Percentiles rank a stretch among this genome's conserved stretches.
phyloP scores from a whole-genome alignment of 2,797 vertebrate species.

The Macropodus opercularis region DNA sequence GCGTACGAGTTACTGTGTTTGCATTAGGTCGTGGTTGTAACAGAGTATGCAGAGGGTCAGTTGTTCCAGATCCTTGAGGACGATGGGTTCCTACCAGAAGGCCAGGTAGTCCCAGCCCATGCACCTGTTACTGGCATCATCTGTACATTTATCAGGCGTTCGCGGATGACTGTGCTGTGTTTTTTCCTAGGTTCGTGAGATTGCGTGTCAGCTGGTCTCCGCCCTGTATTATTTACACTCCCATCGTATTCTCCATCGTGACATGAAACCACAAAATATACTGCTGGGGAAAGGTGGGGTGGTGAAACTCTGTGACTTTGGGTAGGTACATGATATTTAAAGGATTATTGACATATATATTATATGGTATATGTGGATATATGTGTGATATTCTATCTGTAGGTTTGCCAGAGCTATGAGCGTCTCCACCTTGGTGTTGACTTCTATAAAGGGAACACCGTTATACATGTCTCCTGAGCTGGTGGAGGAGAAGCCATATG shows the following conservation, averaged over 20 bases:
- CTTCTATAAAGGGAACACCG: constrained; percentile 97
- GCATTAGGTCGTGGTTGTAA: constrained; percentile 93
- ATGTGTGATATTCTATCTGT: constrained; percentile 3
- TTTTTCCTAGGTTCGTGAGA: constrained; percentile 84
- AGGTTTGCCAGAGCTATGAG: constrained; percentile 98
- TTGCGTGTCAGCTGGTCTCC: constrained; percentile 94
- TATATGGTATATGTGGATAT: neutral
- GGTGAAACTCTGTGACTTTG: constrained; percentile 97
- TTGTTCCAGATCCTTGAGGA: constrained; percentile 96
- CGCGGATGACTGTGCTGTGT: no score
- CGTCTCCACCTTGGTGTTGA: constrained; percentile 94
- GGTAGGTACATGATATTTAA: constrained; percentile 78
- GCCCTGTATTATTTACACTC: constrained; percentile 97
- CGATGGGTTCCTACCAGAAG: constrained; percentile 90
- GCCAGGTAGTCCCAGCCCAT: constrained; percentile 79
- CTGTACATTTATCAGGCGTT: no score
- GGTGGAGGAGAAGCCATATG: constrained; percentile 93
- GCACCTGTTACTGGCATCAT: neutral
- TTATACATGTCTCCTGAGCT: constrained; percentile 98
- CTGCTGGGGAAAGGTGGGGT: constrained; percentile 90
- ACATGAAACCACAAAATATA: constrained; percentile 99
- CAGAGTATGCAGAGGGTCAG: constrained; percentile 96
- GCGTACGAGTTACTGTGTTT: constrained; percentile 5
- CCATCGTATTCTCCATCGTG: constrained; percentile 95
- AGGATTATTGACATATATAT: neutral